phyloP scores from a whole-genome alignment of 1,140 invertebrate species.

The Zophobas morio region DNA sequence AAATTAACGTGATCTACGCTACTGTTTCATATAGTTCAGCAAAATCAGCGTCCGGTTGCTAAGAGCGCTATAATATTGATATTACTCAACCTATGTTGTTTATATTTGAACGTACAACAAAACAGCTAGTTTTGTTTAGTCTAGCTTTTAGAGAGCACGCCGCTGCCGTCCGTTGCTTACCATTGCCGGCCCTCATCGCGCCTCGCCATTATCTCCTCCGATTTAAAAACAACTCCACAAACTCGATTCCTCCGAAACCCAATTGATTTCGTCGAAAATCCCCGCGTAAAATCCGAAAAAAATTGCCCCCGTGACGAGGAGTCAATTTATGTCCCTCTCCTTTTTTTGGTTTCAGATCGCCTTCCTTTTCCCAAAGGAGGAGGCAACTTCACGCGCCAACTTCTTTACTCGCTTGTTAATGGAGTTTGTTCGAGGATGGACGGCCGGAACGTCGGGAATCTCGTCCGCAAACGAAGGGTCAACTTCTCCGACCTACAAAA shows the following conservation, averaged over 20 bases:
- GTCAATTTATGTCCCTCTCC: conserved; percentile 33
- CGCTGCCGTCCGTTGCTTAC: too few species aligned
- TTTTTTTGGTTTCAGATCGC: conserved; percentile 16
- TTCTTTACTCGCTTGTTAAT: conserved; percentile 51
- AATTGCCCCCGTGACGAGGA: conserved; percentile 28
- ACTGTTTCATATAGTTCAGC: too few species aligned
- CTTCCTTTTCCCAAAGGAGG: conserved; percentile 35
- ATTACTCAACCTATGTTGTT: too few species aligned
- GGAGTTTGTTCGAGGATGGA: conserved; percentile 50
- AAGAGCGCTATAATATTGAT: too few species aligned
- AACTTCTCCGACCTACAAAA: conserved; percentile 32
- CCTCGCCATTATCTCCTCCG: neutral
- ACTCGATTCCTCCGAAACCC: conserved; percentile 7
- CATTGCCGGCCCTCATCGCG: neutral
- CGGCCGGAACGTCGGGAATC: conserved; percentile 46
- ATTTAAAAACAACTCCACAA: conserved; percentile 28
- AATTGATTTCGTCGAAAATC: conserved; percentile 31
- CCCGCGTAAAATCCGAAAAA: conserved; percentile 24
- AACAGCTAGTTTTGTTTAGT: too few species aligned
- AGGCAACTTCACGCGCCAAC: conserved; percentile 49
- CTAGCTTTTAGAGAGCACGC: too few species aligned
- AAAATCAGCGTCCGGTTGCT: too few species aligned
- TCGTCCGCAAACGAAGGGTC: conserved; percentile 38
- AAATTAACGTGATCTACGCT: too few species aligned
- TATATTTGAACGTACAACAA: too few species aligned